phyloP scores from a whole-genome alignment of 2,888 invertebrate species.

The Orthonevra nobilis region DNA sequence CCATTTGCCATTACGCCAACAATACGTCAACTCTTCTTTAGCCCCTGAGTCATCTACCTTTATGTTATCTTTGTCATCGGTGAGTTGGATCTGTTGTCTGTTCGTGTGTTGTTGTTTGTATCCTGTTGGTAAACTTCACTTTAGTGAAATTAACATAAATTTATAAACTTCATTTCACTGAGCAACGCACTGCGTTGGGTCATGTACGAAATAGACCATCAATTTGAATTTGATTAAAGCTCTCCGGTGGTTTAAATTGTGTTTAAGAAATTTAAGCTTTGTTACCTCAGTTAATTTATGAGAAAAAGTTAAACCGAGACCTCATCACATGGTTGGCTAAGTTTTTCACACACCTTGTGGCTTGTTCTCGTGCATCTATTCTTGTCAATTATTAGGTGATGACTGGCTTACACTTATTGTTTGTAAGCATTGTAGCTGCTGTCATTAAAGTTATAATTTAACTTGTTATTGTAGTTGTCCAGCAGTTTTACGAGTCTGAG shows the following conservation, averaged over 20 bases:
- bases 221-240: constrained; percentile 54
- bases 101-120: not conserved
- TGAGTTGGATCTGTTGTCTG: constrained; percentile 1
- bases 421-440: constrained; percentile 31
- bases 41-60: constrained; percentile 28
- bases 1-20: constrained; percentile 30
- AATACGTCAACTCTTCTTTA: constrained; percentile 18
- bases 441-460: constrained; percentile 27
- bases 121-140: constrained; percentile 16
- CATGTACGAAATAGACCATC: not conserved
- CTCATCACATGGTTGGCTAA: constrained; percentile 52
- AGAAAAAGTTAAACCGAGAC: constrained; percentile 48
- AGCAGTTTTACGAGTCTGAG: constrained; percentile 87
- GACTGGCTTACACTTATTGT: constrained; percentile 27
- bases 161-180: not conserved
- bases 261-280: constrained; percentile 23
- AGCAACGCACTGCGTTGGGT: too few species aligned
- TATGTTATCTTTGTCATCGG: too few species aligned
- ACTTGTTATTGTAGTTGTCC: constrained; percentile 82
- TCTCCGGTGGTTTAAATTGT: constrained; percentile 1
- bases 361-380: constrained; percentile 8
- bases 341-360: constrained; percentile 42
- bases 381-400: constrained; percentile 36
- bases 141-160: constrained; percentile 52
- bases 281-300: constrained; percentile 58